phyloP scores from a whole-genome alignment of 2,888 invertebrate genomes.

The Neria commutata region DNA sequence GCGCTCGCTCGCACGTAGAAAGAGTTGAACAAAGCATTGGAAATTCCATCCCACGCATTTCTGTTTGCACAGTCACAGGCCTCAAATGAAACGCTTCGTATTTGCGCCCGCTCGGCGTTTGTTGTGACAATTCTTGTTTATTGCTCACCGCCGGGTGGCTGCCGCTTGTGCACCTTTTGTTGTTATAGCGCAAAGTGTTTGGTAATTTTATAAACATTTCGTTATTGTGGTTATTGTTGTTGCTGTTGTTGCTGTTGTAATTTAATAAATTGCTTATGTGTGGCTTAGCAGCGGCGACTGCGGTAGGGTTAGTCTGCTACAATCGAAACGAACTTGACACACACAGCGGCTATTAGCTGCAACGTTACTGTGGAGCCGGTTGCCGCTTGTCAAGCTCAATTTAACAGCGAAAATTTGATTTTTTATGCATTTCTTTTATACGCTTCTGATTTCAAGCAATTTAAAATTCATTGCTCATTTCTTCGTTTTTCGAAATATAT shows the following conservation, averaged over 20 bases:
- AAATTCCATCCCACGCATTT: neutral
- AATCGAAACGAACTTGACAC: neutral
- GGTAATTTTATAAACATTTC: neutral
- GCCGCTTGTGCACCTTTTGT: neutral
- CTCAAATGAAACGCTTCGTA: neutral
- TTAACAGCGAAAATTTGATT: neutral
- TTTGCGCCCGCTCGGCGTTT: neutral
- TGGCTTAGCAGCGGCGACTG: neutral
- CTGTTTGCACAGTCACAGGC: neutral
- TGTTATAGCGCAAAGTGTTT: neutral
- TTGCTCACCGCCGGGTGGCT: neutral
- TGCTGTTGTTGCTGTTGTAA: neutral
- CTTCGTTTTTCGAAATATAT: too few species aligned
- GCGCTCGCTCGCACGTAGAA: too few species aligned
- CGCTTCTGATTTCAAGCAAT: too few species aligned
- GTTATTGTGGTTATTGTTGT: neutral
- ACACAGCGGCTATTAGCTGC: neutral
- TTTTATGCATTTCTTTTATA: too few species aligned
- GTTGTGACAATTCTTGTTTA: too few species aligned
- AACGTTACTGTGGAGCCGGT: neutral
- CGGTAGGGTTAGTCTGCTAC: too few species aligned
- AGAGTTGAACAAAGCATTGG: too few species aligned
- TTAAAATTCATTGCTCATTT: too few species aligned
- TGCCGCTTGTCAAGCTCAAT: neutral
- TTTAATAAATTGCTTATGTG: neutral